These are phyloP conservation scores for Eulemur macaco DNA, from an alignment of 2,113 vertebrate species.

Conservation along the genomic window DNA sequence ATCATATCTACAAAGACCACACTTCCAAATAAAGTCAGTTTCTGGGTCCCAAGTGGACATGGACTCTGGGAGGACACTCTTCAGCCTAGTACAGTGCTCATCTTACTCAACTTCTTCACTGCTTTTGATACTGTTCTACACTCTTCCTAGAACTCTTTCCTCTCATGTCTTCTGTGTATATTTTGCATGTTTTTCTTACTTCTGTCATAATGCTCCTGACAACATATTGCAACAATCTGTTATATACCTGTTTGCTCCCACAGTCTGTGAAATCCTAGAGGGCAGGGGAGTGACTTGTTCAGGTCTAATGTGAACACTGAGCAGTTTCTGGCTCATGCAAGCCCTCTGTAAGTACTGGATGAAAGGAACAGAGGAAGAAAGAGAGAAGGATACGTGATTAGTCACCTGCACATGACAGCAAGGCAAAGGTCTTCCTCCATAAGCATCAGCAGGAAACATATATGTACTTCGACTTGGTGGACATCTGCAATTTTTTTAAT, in stretches of 20 bases:
- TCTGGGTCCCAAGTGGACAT: not conserved
- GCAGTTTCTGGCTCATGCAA: not conserved
- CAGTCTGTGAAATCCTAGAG: not conserved
- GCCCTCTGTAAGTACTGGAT: not conserved
- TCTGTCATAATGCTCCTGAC: not conserved
- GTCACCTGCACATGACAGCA: not conserved
- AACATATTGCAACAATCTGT: not conserved
- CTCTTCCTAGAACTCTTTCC: not conserved
- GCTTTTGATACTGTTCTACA: not conserved
- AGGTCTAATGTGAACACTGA: not conserved
- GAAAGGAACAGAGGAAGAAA: not conserved
- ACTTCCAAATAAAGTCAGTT: not conserved
- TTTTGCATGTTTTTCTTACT: not conserved
- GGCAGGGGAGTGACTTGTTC: not conserved
- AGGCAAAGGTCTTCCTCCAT: not conserved
- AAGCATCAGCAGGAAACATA: not conserved
- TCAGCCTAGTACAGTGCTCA: not conserved
- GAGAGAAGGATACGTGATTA: not conserved
- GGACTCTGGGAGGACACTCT: not conserved
- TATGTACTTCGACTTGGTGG: not conserved
- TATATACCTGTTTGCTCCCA: not conserved
- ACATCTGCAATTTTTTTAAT: not conserved
- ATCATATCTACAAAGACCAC: not conserved
- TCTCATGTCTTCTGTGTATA: not conserved
- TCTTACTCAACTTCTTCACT: not conserved